phyloP scores from a whole-genome alignment of 2,888 invertebrate genomes.

The Muschampia plurimacula region DNA sequence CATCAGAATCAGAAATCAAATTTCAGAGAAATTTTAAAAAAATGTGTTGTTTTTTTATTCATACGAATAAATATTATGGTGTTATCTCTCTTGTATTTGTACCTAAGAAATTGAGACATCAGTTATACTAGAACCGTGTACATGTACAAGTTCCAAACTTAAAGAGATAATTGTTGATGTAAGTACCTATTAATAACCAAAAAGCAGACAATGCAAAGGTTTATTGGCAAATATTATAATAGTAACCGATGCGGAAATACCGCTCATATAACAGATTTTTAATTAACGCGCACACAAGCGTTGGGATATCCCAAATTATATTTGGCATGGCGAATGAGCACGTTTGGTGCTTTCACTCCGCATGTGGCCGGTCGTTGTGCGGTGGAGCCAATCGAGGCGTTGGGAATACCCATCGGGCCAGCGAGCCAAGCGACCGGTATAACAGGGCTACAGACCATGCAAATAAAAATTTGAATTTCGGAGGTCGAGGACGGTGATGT shows the following conservation, averaged over 20 bases:
- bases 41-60: no score
- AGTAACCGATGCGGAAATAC: constrained; percentile 44
- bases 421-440: constrained; percentile 44
- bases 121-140: not conserved
- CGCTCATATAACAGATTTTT: constrained; percentile 51
- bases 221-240: constrained; percentile 15
- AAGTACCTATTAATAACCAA: not conserved
- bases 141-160: not conserved
- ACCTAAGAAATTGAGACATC: not conserved
- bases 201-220: not conserved
- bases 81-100: no score
- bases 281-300: constrained; percentile 51
- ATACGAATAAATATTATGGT: no score
- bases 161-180: not conserved
- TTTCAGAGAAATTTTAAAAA: no score
- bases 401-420: constrained; percentile 68
- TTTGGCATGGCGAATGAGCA: constrained; percentile 42
- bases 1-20: no score
- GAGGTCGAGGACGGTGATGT: not conserved
- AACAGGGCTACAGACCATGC: constrained; percentile 2
- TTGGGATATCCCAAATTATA: constrained; percentile 58
- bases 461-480: constrained; percentile 13
- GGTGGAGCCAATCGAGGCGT: constrained; percentile 53
- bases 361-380: constrained; percentile 56
- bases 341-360: constrained; percentile 65